Evolutionary conservation across 2,113 vertebrate genomes (phyloP).

Genomic region (Camelus dromedarius): DNA sequence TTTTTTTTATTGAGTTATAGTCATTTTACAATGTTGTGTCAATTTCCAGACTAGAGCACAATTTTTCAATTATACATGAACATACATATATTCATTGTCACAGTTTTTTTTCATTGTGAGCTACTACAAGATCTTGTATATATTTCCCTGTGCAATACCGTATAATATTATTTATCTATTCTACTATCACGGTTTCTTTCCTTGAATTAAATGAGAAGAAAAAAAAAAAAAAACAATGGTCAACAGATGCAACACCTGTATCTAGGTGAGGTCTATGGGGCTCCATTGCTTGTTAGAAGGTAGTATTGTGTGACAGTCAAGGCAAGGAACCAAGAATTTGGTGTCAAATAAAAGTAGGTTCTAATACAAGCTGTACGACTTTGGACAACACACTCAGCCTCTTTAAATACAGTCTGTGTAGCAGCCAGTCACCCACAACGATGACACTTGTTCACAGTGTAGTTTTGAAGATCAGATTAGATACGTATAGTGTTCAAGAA

Average conservation of each 20-base stretch:
- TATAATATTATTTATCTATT: too few relatives aligned
- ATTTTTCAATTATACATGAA: too few relatives aligned
- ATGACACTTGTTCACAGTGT: background rate
- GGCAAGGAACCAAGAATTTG: background rate
- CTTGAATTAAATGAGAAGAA: conserved; percentile 20
- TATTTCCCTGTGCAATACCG: too few relatives aligned
- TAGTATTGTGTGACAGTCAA: background rate
- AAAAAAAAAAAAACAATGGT: background rate
- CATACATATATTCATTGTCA: too few relatives aligned
- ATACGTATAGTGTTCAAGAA: background rate
- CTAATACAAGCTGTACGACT: background rate
- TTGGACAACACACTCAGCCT: background rate
- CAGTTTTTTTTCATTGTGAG: too few relatives aligned
- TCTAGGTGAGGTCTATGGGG: background rate
- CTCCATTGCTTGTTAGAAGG: background rate
- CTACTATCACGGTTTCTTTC: background rate
- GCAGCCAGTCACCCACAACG: background rate
- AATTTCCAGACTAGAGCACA: too few relatives aligned
- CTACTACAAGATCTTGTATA: too few relatives aligned
- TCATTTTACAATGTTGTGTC: too few relatives aligned
- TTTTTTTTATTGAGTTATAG: too few relatives aligned
- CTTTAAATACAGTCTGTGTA: background rate
- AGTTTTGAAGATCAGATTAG: background rate
- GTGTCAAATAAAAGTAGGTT: background rate
- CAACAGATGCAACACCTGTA: background rate